A percentile compares a stretch with the other conserved stretches of the same genome.
Evolutionary conservation across 2,113 vertebrate genomes (phyloP).

Genomic region (Platycercus adscitus): DNA sequence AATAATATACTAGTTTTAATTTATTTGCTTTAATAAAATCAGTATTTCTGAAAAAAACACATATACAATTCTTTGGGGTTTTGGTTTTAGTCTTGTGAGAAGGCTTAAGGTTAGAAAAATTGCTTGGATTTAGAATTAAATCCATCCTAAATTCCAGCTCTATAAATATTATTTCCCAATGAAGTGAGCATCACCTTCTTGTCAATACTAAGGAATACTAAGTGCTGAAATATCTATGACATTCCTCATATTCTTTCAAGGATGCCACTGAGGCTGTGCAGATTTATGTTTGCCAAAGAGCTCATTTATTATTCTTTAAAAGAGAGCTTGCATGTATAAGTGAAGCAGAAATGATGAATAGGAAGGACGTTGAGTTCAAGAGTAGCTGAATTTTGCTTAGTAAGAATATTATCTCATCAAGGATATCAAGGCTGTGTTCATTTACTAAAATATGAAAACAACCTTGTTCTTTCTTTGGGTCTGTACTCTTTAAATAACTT

Average conservation of each 20-base stretch:
- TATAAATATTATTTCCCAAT: not conserved
- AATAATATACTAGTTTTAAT: not conserved
- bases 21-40: not conserved
- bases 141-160: not conserved
- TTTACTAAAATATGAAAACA: not conserved
- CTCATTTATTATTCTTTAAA: not conserved
- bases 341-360: not conserved
- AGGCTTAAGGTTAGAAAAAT: not conserved
- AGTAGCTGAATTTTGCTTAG: not conserved
- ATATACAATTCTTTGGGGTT: rapidly evolving
- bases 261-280: not conserved
- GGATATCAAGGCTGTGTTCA: not conserved
- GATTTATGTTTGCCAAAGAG: not conserved
- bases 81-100: not conserved
- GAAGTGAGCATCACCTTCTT: not conserved
- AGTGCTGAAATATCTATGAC: not conserved
- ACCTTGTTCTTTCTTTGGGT: rapidly evolving
- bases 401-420: not conserved
- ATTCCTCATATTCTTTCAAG: not conserved
- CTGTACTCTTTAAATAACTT: not conserved
- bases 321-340: not conserved
- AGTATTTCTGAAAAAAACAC: not conserved
- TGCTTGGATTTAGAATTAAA: not conserved
- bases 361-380: not conserved
- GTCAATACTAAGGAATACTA: not conserved